phyloP scores from a whole-genome alignment of 1,140 invertebrate genomes.

The Papilio glaucus region DNA sequence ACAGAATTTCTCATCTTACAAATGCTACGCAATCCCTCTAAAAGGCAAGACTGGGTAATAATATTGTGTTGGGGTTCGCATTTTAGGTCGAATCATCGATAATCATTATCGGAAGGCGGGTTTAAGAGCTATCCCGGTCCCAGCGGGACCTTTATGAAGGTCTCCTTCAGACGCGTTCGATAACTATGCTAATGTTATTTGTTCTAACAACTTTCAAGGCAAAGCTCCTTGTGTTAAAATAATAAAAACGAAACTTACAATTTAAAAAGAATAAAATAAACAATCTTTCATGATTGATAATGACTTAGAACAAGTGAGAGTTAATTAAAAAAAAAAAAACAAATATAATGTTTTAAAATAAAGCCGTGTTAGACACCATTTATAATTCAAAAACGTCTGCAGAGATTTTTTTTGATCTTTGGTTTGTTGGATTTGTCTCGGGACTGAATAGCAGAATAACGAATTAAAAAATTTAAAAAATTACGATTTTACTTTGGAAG shows the following conservation, averaged over 20 bases:
- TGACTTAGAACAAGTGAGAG: no score
- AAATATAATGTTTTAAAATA: no score
- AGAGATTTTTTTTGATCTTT: no score
- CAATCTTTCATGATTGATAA: no score
- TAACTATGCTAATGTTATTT: conserved; percentile 83
- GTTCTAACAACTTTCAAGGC: conserved; percentile 74
- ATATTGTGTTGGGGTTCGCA: conserved; percentile 73
- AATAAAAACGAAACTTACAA: neutral
- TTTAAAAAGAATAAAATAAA: neutral
- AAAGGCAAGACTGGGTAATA: conserved; percentile 77
- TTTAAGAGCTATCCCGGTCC: conserved; percentile 77
- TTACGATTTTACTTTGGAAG: no score
- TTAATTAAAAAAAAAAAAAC: no score
- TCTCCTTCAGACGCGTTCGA: conserved; percentile 79
- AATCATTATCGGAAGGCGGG: conserved; percentile 82
- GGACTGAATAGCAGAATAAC: no score
- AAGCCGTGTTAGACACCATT: no score
- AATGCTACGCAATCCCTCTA: conserved; percentile 75
- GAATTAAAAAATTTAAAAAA: no score
- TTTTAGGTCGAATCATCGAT: conserved; percentile 80
- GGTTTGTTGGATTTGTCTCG: no score
- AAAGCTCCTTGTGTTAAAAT: conserved; percentile 25
- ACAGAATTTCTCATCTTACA: conserved; percentile 15
- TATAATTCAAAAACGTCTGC: neutral
- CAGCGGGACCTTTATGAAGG: conserved; percentile 77